A percentile compares a stretch with the other conserved stretches of the same genome.
Evolutionary conservation across 2,113 vertebrate species (phyloP).

Genomic region (Corvus hawaiiensis): DNA sequence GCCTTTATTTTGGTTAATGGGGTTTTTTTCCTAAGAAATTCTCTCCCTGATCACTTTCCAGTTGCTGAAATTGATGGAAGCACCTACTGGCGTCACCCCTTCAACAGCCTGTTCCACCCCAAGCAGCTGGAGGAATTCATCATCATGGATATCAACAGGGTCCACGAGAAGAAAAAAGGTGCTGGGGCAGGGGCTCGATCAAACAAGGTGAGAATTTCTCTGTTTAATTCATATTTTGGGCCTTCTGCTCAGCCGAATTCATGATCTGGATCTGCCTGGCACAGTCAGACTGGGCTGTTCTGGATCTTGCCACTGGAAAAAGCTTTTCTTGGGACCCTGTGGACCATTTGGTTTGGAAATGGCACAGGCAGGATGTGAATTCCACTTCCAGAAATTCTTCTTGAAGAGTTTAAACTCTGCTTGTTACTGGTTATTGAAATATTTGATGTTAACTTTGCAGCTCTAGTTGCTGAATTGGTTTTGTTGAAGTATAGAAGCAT

Average conservation of each 20-base stretch:
- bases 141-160: constrained; percentile 84
- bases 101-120: constrained; percentile 86
- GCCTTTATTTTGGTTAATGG: neutral
- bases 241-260: neutral
- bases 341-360: neutral
- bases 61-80: constrained; percentile 92
- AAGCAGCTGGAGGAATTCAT: constrained; percentile 94
- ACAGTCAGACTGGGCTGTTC: neutral
- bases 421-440: neutral
- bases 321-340: neutral
- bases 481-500: neutral
- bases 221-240: rapidly evolving
- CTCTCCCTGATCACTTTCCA: constrained; percentile 2
- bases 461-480: neutral
- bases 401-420: neutral
- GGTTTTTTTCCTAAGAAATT: neutral
- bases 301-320: neutral
- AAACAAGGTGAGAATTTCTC: constrained; percentile 79
- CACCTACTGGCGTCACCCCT: constrained; percentile 92
- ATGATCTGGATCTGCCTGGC: neutral
- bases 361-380: rapidly evolving
- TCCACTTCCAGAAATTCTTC: neutral
- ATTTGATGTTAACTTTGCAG: neutral
- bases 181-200: constrained; percentile 88
- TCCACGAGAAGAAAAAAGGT: constrained; percentile 77